phyloP scores from a whole-genome alignment of 2,113 vertebrate species.

The Vombatus ursinus region DNA sequence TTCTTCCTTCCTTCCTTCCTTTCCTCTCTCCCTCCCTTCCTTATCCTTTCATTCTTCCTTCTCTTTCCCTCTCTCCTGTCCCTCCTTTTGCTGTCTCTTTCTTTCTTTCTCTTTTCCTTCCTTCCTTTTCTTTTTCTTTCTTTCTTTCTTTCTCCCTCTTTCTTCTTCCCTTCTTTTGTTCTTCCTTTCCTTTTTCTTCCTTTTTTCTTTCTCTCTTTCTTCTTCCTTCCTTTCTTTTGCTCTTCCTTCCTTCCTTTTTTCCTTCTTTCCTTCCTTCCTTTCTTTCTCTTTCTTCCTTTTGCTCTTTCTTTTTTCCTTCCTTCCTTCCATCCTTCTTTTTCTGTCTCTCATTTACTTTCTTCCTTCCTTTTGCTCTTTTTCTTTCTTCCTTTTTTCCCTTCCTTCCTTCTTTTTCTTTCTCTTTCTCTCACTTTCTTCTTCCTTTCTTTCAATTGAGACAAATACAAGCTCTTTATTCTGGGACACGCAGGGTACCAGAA shows the following conservation, averaged over 20 bases:
- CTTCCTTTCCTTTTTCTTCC: neutral
- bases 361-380: neutral
- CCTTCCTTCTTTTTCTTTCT: neutral
- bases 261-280: neutral
- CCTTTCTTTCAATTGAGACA: neutral
- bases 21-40: neutral
- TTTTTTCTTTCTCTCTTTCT: neutral
- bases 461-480: neutral
- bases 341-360: neutral
- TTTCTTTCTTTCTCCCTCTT: too few relatives aligned
- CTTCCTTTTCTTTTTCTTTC: too few relatives aligned
- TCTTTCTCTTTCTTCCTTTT: neutral
- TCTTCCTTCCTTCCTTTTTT: neutral
- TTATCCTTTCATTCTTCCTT: too few relatives aligned
- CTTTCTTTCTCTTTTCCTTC: neutral
- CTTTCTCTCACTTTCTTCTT: neutral
- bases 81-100: neutral
- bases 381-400: neutral
- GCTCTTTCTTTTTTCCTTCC: neutral
- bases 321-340: neutral
- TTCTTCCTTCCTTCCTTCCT: too few relatives aligned
- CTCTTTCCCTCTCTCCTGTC: too few relatives aligned
- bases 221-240: fast-evolving
- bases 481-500: neutral
- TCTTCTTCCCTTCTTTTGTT: too few relatives aligned